Evolutionary conservation across 2,797 vertebrate genomes (phyloP), one percentile per base, ranked within the genome.

Genomic region (Characodon lateralis): DNA sequence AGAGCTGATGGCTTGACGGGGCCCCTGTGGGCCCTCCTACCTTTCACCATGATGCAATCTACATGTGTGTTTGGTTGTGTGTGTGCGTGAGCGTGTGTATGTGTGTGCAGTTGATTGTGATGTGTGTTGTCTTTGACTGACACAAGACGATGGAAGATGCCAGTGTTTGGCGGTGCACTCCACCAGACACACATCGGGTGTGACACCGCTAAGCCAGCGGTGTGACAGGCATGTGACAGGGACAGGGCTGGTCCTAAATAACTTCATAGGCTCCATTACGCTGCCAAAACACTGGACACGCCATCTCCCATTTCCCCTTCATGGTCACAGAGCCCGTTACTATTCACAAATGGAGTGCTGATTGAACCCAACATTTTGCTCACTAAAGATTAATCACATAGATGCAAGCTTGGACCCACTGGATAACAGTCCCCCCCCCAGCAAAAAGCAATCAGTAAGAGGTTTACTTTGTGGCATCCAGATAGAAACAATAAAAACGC

Each of bases 211-310:
- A 86, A 91, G 85, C 90, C 88, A 87, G 90, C 83, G 76, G 84
- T 84, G 87, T 94, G 94, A 95, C 94, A 95, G 92, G 90, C 91
- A 92, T 94, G 91, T 92, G 89, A 93, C 92, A 87, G 91, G 88
- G 85, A n/a, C 88, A 87, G 91, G 81, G 87, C 90, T 86, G 90
- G 80, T 89, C 89, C 89, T 92, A 94, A 94, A 95, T 93, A 90
- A 93, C 91, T 90, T 91, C 90, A 93, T 92, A 87, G 92, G 93
- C 91, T 92, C 94, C 93, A 95, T 96, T 94, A 95, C 93, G 92
- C 93, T 90, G 90, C 90, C 88, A 92, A 92, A 95, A 94, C 91
- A 90, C 86, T 79, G 89, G 92, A 92, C 94, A 92, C 78, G 86
- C 90, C 91, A 89, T 88, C 83, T 89, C 81, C 88, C 85, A 87